Evolutionary conservation across 30 jellyfish, hydroid and myxozoan species (phyloP), one percentile per base, ranked within the genome.

Genomic region (Aurelia coerulea): DNA sequence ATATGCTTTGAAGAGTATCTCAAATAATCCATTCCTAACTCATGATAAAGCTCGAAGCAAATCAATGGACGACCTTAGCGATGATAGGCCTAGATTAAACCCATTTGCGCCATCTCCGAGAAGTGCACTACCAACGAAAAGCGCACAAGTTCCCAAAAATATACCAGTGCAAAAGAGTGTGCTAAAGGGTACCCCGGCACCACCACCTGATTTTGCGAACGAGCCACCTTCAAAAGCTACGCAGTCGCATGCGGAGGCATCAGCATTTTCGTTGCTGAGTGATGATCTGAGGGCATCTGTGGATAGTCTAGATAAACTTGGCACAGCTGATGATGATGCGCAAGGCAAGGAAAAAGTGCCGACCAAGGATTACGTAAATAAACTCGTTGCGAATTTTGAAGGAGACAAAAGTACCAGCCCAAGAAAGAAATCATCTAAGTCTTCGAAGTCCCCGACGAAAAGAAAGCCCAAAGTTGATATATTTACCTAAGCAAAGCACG

Each of bases 251-350:
- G 15, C 81, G 0, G 62, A 66, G 10, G 62, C 73, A 13, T 16
- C 52, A 35, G 90, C 73, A 52, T 81, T 81, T 41, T 67, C 91
- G 68, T 29, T 81, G 77, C 84, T 81, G 18, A 81, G 91, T 29
- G 91, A 81, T 58, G 95, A 86, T 18, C 49, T 86, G 0, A 68
- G 95, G 18, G 95, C 95, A 19, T 86, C 95, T 1, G 50, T 68
- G 59, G 95, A 86, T 10, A 78, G 74, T 50, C 81, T 86, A 23
- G 72, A 72, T 33, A 86, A 53, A 13, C 65, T 75, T 8, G 95
- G 95, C 13, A 54, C n/a, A 2, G 32, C 53, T 6, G 79, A 63
- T 2, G 95, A 76, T 10, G 79, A 86, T 1, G 10, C 67, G 54
- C 75, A 65, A 31, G 29, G 62, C 41, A 85, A 37, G 53, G 80